Conservation (phyloP, 2,797 vertebrate genomes). For the Vireo griseus region DNA sequence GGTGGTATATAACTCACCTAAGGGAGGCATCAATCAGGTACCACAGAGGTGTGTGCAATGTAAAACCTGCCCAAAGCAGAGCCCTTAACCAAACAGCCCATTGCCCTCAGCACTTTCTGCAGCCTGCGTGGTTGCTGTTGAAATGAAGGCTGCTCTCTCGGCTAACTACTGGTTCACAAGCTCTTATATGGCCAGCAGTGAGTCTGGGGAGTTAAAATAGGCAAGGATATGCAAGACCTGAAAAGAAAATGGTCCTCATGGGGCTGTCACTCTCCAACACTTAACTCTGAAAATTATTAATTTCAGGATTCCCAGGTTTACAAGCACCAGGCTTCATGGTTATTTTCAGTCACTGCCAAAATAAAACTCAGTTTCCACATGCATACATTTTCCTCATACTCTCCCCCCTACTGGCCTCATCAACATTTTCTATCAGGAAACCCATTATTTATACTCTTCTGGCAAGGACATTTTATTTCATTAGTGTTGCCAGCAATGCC, state of each 20-base stretch:
- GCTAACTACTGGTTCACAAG: not conserved
- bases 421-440: slow-evolving; percentile 58
- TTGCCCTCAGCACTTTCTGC: not conserved
- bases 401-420: slow-evolving; percentile 26
- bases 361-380: slow-evolving; percentile 58
- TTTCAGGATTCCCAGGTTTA: slow-evolving; percentile 55
- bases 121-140: not conserved
- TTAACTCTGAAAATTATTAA: slow-evolving; percentile 43
- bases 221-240: not conserved
- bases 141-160: not conserved
- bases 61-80: not conserved
- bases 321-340: slow-evolving; percentile 20
- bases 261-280: slow-evolving; percentile 9
- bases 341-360: slow-evolving; percentile 45
- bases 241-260: slow-evolving; percentile 2
- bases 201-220: not conserved
- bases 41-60: not conserved
- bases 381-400: slow-evolving; percentile 37
- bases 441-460: slow-evolving; percentile 51
- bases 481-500: slow-evolving; percentile 37
- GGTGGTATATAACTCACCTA: not conserved
- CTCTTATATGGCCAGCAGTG: not conserved
- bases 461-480: slow-evolving; percentile 54
- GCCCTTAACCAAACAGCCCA: not conserved
- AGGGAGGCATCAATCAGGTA: not conserved